phyloP scores from a whole-genome alignment of 2,888 invertebrate species.

The Zaprionus lineosus region DNA sequence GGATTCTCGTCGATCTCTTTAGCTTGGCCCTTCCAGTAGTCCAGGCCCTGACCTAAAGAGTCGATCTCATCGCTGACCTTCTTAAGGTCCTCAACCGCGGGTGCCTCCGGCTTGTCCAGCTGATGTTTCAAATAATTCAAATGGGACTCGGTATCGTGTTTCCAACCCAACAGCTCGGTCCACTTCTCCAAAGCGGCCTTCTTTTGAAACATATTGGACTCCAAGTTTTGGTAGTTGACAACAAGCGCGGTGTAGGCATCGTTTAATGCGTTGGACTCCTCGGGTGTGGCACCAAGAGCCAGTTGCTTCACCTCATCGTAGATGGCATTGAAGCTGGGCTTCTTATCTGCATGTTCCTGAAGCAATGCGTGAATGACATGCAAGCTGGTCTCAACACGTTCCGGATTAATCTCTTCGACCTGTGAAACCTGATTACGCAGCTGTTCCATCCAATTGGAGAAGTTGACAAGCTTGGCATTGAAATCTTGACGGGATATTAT shows the following conservation, averaged over 20 bases:
- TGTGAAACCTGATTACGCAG: constrained; percentile 88
- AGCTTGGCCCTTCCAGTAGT: constrained; percentile 88
- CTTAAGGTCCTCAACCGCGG: constrained; percentile 88
- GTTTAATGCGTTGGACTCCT: constrained; percentile 89
- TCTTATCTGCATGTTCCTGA: constrained; percentile 93
- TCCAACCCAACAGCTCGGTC: constrained; percentile 92
- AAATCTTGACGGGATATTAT: constrained; percentile 93
- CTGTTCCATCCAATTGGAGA: constrained; percentile 91
- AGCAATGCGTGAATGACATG: constrained; percentile 91
- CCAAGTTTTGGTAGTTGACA: constrained; percentile 89
- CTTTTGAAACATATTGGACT: constrained; percentile 89
- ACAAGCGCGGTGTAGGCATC: constrained; percentile 90
- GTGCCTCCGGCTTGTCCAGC: constrained; percentile 88
- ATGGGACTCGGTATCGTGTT: constrained; percentile 90
- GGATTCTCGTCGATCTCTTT: constrained; percentile 87
- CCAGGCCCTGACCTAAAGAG: constrained; percentile 86
- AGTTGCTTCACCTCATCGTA: constrained; percentile 92
- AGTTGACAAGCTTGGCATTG: constrained; percentile 89
- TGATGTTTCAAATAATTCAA: constrained; percentile 91
- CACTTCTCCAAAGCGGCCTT: constrained; percentile 90
- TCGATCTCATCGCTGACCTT: constrained; percentile 88
- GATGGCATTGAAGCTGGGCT: constrained; percentile 89
- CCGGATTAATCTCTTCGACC: constrained; percentile 91
- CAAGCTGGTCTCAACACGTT: constrained; percentile 90
- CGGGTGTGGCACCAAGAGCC: constrained; percentile 87